Conservation (phyloP, 2,113 vertebrate genomes). For the Macrotus californicus region DNA sequence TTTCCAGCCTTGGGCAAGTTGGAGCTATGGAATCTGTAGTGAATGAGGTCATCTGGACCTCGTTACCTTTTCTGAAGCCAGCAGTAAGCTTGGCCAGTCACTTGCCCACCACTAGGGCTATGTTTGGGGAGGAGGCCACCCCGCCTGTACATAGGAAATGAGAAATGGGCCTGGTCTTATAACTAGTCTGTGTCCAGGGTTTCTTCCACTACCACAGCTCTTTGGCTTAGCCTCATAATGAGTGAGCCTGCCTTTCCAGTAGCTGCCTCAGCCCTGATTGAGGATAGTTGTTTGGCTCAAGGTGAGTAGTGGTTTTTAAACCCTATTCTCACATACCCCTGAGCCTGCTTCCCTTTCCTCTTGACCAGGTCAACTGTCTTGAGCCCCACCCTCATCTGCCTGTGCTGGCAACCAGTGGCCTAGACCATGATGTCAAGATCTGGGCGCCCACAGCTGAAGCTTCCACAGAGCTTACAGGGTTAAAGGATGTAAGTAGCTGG, state of each 20-base stretch:
- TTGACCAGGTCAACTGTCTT: conserved; percentile 90
- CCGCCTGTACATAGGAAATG: not conserved
- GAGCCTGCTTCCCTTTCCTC: not conserved
- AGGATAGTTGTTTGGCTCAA: not conserved
- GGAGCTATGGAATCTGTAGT: conserved; percentile 26
- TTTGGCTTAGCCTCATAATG: not conserved
- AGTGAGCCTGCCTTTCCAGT: not conserved
- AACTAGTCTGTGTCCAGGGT: not conserved
- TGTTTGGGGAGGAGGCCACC: not conserved
- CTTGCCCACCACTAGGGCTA: not conserved
- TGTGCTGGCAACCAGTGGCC: conserved; percentile 92
- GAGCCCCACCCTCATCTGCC: conserved; percentile 95
- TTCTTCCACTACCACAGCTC: not conserved
- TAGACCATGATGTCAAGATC: conserved; percentile 95
- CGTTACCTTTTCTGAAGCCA: conserved; percentile 5
- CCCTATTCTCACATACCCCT: not conserved
- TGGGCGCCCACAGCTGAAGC: conserved; percentile 93
- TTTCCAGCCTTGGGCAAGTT: conserved; percentile 14
- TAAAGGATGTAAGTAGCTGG: conserved; percentile 86
- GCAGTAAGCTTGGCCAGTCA: not conserved
- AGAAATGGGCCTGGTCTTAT: not conserved
- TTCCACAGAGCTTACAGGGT: conserved; percentile 87
- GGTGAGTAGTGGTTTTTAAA: not conserved
- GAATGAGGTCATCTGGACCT: conserved; percentile 25
- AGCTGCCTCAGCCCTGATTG: not conserved